Evolutionary conservation across 1,140 invertebrate species (phyloP).

Genomic region (Neodiprion fabricii): DNA sequence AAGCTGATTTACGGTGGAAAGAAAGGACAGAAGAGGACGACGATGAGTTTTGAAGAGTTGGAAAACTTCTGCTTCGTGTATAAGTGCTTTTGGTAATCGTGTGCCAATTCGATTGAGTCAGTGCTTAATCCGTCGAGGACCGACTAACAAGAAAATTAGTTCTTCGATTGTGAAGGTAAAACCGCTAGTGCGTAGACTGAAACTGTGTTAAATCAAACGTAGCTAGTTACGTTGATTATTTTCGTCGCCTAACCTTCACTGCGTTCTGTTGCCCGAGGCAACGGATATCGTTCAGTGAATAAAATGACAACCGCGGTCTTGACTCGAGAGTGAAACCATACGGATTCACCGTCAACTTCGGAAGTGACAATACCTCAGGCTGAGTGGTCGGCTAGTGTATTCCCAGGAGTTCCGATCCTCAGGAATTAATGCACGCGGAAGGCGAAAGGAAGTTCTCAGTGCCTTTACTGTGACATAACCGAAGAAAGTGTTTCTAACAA

Average conservation of each 20-base stretch:
- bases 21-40: too few relatives aligned
- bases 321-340: neutral
- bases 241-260: slow-evolving; percentile 31
- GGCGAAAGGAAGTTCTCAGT: slow-evolving; percentile 14
- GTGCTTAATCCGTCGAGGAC: neutral
- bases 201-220: neutral
- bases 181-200: neutral
- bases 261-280: slow-evolving; percentile 44
- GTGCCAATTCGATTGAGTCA: neutral
- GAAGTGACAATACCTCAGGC: neutral
- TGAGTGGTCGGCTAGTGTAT: neutral
- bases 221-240: neutral
- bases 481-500: slow-evolving; percentile 36
- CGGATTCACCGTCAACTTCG: neutral
- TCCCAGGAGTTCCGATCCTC: neutral
- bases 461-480: slow-evolving; percentile 34
- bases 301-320: neutral
- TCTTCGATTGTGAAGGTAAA: neutral
- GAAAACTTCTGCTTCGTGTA: neutral
- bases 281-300: slow-evolving; percentile 42
- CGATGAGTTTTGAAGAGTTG: neutral
- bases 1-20: too few relatives aligned
- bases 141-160: neutral
- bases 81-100: neutral
- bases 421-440: neutral